Evolutionary conservation across 2,888 invertebrate genomes (phyloP).

Genomic region (Pterobdella sp.): DNA sequence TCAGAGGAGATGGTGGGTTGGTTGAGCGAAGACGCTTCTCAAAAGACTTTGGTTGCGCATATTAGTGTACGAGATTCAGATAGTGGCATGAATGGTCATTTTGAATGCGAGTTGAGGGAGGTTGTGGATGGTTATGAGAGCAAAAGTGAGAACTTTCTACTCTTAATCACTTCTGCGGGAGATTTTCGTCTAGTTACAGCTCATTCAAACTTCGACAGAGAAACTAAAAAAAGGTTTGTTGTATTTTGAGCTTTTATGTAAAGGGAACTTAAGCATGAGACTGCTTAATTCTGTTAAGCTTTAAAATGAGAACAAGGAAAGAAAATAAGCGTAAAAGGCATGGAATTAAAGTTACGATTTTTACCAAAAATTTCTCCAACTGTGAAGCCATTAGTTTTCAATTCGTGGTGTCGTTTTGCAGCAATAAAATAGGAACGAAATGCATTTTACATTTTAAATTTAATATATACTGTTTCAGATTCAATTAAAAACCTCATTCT

Average conservation of each 20-base stretch:
- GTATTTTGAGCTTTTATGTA: not conserved
- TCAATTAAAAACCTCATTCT: too few relatives aligned
- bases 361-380: too few relatives aligned
- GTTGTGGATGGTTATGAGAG: not conserved
- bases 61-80: not conserved
- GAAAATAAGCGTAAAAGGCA: too few relatives aligned
- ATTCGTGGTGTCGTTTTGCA: too few relatives aligned
- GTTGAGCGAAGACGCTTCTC: not conserved
- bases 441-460: too few relatives aligned
- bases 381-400: too few relatives aligned
- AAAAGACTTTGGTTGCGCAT: not conserved
- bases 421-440: too few relatives aligned
- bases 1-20: not conserved
- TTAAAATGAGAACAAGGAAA: too few relatives aligned
- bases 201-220: not conserved
- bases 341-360: too few relatives aligned
- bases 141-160: not conserved
- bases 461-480: too few relatives aligned
- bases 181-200: not conserved
- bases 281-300: too few relatives aligned
- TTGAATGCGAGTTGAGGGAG: not conserved
- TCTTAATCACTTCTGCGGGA: not conserved
- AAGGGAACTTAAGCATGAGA: too few relatives aligned
- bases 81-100: conserved; percentile 3
- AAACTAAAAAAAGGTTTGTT: not conserved